Evolutionary conservation across 2,113 vertebrate genomes (phyloP), one percentile per base, ranked within the genome.

Genomic region (Mola mola): DNA sequence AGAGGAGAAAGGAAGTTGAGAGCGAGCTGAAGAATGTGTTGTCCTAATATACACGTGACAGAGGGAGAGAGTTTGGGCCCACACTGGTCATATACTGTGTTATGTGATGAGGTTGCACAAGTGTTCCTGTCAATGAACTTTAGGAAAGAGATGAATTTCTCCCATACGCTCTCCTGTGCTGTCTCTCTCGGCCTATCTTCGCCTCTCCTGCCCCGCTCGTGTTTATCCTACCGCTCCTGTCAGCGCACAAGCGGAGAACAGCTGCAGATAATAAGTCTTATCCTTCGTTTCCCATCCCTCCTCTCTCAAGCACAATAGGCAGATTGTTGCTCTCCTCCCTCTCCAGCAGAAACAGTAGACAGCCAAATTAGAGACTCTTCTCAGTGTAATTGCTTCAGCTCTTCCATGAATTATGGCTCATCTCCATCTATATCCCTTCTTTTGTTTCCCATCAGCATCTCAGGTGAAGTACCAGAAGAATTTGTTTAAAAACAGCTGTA

Each of bases 101-200:
- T 83, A 48, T 66, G 66, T 82, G 79, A 84, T 72, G 68, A 78
- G 66, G 59, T 76, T 82, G 79, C 78, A 68, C 79, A 62, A 79
- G 73, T 66, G 75, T 72, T 81, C 59, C 79, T 59, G 67, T 78
- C 69, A 63, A 1, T 80, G 82, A 85, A 64, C 82, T 78, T 63
- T 13, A 56, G 44, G 69, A 42, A 62, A 60, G 29, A 71, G 31
- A 53, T 22, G 4, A 55, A 29, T 48, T 55, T 58, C 48, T 59
- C 24, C 52, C 13, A 10, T 6, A 6, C 37, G 15, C 47, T 50
- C 13, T n/a, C 52, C 41, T 11, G 13, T 36, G 24, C 37, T 38
- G 11, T 36, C 59, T 44, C 40, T 36, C 20, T 34, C 11, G n/a
- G n/a, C 36, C 50, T 20, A 4, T 46, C 52, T 42, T 36, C 20